phyloP scores from a whole-genome alignment of 1,140 invertebrate genomes.

The Zeugodacus cucurbitae region DNA sequence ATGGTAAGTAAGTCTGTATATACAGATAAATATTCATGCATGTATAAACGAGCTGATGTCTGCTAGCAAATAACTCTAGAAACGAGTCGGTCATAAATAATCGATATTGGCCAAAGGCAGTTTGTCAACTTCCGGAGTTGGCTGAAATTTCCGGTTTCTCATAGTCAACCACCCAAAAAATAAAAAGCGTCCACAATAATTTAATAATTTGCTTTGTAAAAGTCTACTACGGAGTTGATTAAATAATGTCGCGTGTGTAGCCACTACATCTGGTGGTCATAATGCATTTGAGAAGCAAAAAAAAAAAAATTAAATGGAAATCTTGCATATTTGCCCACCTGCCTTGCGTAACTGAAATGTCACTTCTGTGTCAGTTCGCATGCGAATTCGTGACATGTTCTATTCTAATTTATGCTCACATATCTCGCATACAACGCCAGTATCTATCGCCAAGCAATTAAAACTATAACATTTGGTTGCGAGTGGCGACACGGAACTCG shows the following conservation, averaged over 20 bases:
- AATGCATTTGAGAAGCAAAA: background rate
- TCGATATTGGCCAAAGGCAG: background rate
- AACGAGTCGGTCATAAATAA: background rate
- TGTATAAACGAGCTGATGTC: background rate
- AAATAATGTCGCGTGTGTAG: background rate
- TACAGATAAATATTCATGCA: background rate
- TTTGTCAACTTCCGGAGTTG: constrained; percentile 23
- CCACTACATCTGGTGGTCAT: background rate
- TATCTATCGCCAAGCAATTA: background rate
- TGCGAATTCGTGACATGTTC: constrained; percentile 14
- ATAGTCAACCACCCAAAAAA: background rate
- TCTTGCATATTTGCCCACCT: background rate
- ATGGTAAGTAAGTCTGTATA: background rate
- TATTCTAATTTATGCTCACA: constrained; percentile 5
- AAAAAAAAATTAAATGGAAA: background rate
- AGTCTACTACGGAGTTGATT: background rate
- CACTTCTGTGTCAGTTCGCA: background rate
- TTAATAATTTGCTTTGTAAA: background rate
- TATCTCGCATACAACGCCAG: background rate
- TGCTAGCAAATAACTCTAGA: background rate
- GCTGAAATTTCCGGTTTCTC: background rate
- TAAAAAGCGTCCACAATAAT: background rate
- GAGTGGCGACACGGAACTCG: background rate
- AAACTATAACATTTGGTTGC: background rate
- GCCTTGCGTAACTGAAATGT: background rate